Percentiles rank a stretch among this genome's conserved stretches.
phyloP scores from a whole-genome alignment of 1,140 invertebrate genomes.

The Araneus ventricosus region DNA sequence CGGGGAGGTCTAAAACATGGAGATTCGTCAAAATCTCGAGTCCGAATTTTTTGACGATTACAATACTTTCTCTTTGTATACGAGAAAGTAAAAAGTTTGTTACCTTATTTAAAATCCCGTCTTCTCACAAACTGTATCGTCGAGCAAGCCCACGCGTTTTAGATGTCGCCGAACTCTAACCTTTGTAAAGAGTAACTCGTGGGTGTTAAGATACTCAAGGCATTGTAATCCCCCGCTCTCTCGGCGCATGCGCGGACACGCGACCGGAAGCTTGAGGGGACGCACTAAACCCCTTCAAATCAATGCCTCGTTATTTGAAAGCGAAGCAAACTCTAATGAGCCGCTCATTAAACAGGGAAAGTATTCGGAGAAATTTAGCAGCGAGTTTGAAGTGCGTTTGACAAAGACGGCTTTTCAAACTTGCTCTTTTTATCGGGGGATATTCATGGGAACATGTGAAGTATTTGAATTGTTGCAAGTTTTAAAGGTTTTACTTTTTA shows the following conservation, averaged over 20 bases:
- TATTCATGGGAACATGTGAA: too few species aligned
- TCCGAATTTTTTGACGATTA: too few species aligned
- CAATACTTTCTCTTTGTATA: too few species aligned
- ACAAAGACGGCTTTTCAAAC: background rate
- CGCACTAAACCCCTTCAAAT: background rate
- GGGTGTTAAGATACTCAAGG: constrained; percentile 30
- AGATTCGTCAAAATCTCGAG: too few species aligned
- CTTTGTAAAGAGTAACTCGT: background rate
- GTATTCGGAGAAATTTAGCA: too few species aligned
- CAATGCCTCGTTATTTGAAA: constrained; percentile 26
- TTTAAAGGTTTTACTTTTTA: too few species aligned
- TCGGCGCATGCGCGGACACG: background rate
- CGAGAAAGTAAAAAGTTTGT: too few species aligned
- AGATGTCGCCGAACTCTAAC: constrained; percentile 51
- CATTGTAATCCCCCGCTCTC: background rate
- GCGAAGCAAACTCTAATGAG: background rate
- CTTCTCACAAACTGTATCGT: too few species aligned
- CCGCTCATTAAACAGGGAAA: background rate
- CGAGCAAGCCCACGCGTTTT: background rate
- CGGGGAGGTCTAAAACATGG: too few species aligned
- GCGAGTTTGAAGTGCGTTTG: too few species aligned
- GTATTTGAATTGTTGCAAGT: too few species aligned
- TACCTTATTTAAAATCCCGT: too few species aligned
- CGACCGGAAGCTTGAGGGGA: background rate
- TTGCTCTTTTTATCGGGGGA: background rate